A percentile compares a stretch with the other conserved stretches of the same genome.
phyloP scores from a whole-genome alignment of 2,888 invertebrate species.

The Drosophila helvetica region DNA sequence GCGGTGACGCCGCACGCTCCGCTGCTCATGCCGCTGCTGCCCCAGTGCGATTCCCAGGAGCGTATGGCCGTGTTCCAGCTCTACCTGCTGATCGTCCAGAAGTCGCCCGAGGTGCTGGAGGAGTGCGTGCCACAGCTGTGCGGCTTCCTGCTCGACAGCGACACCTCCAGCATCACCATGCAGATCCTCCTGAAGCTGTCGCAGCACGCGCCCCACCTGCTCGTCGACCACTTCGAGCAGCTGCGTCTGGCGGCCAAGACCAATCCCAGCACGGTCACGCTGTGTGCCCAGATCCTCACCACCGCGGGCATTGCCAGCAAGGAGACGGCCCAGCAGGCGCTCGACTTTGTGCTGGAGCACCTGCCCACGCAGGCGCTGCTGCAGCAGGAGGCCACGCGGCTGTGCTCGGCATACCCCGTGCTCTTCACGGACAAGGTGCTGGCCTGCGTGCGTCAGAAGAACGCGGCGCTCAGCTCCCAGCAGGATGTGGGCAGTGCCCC shows the following conservation, averaged over 20 bases:
- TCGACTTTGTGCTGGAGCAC: constrained; percentile 92
- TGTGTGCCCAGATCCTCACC: constrained; percentile 89
- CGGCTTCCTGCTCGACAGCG: constrained; percentile 88
- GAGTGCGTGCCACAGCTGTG: constrained; percentile 92
- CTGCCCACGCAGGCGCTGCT: constrained; percentile 90
- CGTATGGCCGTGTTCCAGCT: constrained; percentile 92
- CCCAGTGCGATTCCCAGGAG: constrained; percentile 93
- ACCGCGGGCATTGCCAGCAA: constrained; percentile 89
- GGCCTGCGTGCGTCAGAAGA: constrained; percentile 89
- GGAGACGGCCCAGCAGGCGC: constrained; percentile 92
- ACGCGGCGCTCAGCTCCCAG: constrained; percentile 84
- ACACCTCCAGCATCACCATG: constrained; percentile 87
- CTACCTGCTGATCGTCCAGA: constrained; percentile 92
- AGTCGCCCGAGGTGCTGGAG: constrained; percentile 89
- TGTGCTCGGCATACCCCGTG: constrained; percentile 92
- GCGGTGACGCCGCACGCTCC: constrained; percentile 93
- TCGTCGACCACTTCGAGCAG: constrained; percentile 89
- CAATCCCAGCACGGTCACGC: constrained; percentile 87
- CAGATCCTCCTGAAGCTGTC: constrained; percentile 91
- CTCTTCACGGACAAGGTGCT: constrained; percentile 92
- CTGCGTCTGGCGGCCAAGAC: constrained; percentile 89
- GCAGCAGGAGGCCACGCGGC: constrained; percentile 91
- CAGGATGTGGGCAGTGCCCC: constrained; percentile 85
- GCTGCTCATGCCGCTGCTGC: constrained; percentile 90
- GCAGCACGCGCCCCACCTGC: constrained; percentile 88